Conservation (phyloP, 2,888 invertebrate species). For the Lamproptera curius region DNA sequence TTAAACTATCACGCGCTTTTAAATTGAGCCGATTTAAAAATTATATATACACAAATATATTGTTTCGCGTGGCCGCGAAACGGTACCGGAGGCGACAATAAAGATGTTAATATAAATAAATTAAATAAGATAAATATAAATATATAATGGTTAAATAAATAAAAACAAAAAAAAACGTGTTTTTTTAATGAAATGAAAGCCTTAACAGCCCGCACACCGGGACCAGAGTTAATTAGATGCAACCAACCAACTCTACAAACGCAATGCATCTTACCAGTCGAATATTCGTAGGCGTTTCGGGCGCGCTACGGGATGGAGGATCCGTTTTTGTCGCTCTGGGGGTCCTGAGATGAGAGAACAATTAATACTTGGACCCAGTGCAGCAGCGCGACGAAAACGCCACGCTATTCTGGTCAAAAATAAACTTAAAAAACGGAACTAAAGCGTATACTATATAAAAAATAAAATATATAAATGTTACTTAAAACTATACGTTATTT, state of each 20-base stretch:
- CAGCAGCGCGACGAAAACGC: not conserved
- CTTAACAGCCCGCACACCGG: not conserved
- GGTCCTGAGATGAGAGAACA: slow-evolving; percentile 11
- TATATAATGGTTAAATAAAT: not conserved
- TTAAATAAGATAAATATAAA: too few relatives aligned
- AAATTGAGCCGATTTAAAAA: too few relatives aligned
- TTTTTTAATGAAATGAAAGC: not conserved
- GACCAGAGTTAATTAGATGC: too few relatives aligned
- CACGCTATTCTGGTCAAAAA: not conserved
- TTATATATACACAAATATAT: too few relatives aligned
- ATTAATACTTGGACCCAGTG: not conserved
- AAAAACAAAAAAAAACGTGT: not conserved
- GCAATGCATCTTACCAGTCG: slow-evolving; percentile 8
- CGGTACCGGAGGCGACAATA: too few relatives aligned
- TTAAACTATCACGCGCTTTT: too few relatives aligned
- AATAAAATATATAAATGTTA: not conserved
- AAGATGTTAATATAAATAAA: too few relatives aligned
- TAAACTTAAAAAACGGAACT: too few relatives aligned
- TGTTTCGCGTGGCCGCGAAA: too few relatives aligned
- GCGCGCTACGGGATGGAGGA: slow-evolving; percentile 7
- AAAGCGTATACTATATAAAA: not conserved
- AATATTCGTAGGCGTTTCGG: not conserved
- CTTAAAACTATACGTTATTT: not conserved
- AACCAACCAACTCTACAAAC: not conserved
- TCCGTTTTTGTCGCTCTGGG: slow-evolving; percentile 20